Evolutionary conservation across 2,797 vertebrate species (phyloP).

Genomic region (Remorina albescens): DNA sequence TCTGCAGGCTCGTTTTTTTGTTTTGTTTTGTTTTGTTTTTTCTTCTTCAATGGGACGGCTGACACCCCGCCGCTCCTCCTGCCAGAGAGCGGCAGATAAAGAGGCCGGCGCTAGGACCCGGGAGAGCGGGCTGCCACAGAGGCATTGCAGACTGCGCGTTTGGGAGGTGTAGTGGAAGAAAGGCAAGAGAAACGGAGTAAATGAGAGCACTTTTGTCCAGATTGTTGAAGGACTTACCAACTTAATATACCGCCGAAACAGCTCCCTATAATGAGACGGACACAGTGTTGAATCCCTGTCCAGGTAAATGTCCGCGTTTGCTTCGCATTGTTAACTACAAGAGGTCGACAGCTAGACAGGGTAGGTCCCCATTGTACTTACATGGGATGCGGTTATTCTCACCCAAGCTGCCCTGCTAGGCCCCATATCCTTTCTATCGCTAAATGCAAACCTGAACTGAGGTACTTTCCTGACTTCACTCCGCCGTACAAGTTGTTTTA

Average conservation of each 20-base stretch:
- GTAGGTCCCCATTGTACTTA: slow-evolving; percentile 86
- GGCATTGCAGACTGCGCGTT: slow-evolving; percentile 83
- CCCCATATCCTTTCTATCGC: slow-evolving; percentile 82
- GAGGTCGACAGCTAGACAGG: slow-evolving; percentile 82
- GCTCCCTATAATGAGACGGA: slow-evolving; percentile 83
- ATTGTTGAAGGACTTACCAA: slow-evolving; percentile 85
- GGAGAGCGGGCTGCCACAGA: slow-evolving; percentile 75
- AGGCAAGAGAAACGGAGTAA: slow-evolving; percentile 87
- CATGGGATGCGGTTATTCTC: slow-evolving; percentile 88
- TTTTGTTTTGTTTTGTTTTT: no score
- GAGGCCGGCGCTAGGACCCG: slow-evolving; percentile 82
- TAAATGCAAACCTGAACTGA: slow-evolving; percentile 73
- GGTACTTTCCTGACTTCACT: slow-evolving; percentile 67
- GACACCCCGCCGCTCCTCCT: slow-evolving; percentile 30
- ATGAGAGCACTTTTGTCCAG: slow-evolving; percentile 87
- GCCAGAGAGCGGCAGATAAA: not conserved
- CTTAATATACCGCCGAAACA: slow-evolving; percentile 80
- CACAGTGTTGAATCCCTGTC: slow-evolving; percentile 81
- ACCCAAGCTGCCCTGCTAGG: slow-evolving; percentile 85
- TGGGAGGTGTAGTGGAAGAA: slow-evolving; percentile 88
- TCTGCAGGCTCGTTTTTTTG: slow-evolving; percentile 30
- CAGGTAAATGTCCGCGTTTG: slow-evolving; percentile 84
- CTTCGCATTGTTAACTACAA: slow-evolving; percentile 79
- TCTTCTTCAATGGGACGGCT: slow-evolving; percentile 61
- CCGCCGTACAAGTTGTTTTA: slow-evolving; percentile 47